Evolutionary conservation across 2,113 vertebrate species (phyloP).

Genomic region (Octodon degus): DNA sequence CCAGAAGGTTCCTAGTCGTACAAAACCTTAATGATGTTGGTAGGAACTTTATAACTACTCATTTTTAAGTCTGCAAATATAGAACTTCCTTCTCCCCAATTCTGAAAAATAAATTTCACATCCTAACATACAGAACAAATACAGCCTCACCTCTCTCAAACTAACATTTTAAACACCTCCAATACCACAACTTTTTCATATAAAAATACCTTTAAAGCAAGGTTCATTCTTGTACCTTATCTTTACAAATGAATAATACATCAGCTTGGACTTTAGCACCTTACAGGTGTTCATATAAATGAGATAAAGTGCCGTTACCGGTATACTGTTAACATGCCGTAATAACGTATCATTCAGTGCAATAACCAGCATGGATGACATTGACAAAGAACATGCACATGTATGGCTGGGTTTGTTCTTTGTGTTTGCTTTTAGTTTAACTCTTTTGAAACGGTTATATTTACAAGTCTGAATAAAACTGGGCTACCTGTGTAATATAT

Average conservation of each 20-base stretch:
- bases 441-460: slow-evolving; percentile 82
- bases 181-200: slow-evolving; percentile 75
- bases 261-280: slow-evolving; percentile 87
- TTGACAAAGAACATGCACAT: slow-evolving; percentile 87
- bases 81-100: slow-evolving; percentile 74
- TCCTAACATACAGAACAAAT: slow-evolving; percentile 68
- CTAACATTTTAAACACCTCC: slow-evolving; percentile 66
- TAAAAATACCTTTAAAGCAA: slow-evolving; percentile 78
- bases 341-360: slow-evolving; percentile 89
- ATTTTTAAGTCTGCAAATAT: slow-evolving; percentile 73
- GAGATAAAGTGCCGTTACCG: slow-evolving; percentile 90
- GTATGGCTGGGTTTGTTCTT: slow-evolving; percentile 77
- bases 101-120: slow-evolving; percentile 77
- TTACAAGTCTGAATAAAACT: slow-evolving; percentile 81
- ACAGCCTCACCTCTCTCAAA: slow-evolving; percentile 60
- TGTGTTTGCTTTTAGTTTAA: slow-evolving; percentile 67
- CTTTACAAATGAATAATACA: slow-evolving; percentile 79
- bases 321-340: slow-evolving; percentile 86
- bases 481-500: slow-evolving; percentile 71
- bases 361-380: slow-evolving; percentile 90
- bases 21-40: slow-evolving; percentile 48
- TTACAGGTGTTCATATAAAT: slow-evolving; percentile 86
- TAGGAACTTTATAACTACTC: slow-evolving; percentile 48
- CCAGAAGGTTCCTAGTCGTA: slow-evolving; percentile 47
- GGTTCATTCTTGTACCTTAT: slow-evolving; percentile 82